Evolutionary conservation across 2,113 vertebrate genomes (phyloP).

Genomic region (Corythoichthys intestinalis): DNA sequence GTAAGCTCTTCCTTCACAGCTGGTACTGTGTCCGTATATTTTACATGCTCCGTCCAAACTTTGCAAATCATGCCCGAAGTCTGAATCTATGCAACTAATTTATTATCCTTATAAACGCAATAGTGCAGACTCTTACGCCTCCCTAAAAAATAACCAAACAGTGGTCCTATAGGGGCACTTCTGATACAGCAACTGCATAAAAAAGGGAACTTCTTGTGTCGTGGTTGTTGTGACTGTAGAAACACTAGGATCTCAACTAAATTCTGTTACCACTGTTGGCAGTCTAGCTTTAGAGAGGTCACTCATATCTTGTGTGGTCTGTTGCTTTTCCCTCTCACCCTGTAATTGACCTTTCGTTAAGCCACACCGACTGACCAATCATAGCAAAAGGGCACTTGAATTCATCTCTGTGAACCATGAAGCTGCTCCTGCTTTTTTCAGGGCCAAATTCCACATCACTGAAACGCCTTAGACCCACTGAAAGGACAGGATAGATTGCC

Average conservation of each 20-base stretch:
- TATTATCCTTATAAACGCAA: constrained; percentile 58
- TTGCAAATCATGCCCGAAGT: constrained; percentile 51
- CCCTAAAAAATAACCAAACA: constrained; percentile 24
- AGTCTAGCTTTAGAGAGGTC: not conserved
- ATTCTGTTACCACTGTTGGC: not conserved
- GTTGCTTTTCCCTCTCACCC: constrained; percentile 1
- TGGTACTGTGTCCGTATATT: constrained; percentile 65
- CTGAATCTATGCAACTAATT: constrained; percentile 69
- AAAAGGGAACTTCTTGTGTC: constrained; percentile 49
- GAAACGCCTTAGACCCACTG: constrained; percentile 60
- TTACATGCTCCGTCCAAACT: constrained; percentile 50
- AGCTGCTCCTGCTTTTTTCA: constrained; percentile 15
- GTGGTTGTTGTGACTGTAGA: constrained; percentile 18
- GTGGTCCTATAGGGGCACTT: constrained; percentile 14
- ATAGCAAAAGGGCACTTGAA: not conserved
- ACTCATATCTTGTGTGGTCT: not conserved
- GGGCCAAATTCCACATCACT: constrained; percentile 40
- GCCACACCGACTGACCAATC: not conserved
- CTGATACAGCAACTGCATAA: constrained; percentile 24
- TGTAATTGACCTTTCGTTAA: not conserved
- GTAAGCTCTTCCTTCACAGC: constrained; percentile 61
- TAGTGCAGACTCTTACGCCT: constrained; percentile 40
- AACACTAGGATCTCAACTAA: constrained; percentile 12
- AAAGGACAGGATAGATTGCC: constrained; percentile 14
- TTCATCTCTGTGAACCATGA: constrained; percentile 8